phyloP scores from a whole-genome alignment of 2,797 vertebrate genomes.

The Tangara arthus region DNA sequence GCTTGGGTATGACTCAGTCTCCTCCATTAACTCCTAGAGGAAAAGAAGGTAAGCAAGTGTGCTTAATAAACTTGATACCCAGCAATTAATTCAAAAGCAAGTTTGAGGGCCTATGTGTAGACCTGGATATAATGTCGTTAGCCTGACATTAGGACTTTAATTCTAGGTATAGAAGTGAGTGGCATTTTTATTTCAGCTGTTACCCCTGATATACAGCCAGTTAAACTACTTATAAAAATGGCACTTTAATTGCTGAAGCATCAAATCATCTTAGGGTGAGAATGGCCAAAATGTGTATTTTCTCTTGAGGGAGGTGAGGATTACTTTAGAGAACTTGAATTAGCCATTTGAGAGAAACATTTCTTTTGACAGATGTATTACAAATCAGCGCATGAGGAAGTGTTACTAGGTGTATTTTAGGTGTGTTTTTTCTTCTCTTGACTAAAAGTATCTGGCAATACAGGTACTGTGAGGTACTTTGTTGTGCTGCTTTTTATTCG shows the following conservation, averaged over 20 bases:
- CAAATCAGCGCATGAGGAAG: neutral
- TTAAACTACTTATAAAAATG: neutral
- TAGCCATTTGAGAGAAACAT: neutral
- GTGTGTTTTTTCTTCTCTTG: neutral
- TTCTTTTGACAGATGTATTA: neutral
- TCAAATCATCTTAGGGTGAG: neutral
- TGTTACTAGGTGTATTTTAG: neutral
- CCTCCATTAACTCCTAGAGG: neutral
- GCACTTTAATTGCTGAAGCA: neutral
- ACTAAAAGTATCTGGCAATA: neutral
- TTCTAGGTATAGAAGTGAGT: neutral
- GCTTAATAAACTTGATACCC: neutral
- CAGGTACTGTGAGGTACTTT: neutral
- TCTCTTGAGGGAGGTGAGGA: neutral
- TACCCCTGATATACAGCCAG: neutral
- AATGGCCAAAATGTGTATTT: neutral
- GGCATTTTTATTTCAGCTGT: neutral
- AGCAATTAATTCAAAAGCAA: neutral
- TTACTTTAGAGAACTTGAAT: neutral
- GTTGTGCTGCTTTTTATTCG: neutral
- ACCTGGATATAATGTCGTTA: neutral
- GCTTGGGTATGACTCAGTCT: neutral
- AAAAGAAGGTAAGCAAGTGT: neutral
- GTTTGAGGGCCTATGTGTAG: accelerated
- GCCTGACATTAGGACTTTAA: neutral